Conservation (phyloP, 2,797 vertebrate genomes). For the Notolepis coatsorum region DNA sequence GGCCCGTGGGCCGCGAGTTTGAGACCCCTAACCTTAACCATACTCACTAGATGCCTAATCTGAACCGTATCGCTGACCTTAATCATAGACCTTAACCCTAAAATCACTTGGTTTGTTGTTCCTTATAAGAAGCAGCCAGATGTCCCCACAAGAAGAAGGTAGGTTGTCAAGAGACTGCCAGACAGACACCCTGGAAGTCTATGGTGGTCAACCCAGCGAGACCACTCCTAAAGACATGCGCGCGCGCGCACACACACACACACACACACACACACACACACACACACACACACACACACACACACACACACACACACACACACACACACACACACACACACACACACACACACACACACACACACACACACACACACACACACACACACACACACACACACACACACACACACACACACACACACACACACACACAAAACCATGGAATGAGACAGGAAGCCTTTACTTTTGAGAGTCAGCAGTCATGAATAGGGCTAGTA, state of each 20-base stretch:
- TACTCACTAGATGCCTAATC: no score
- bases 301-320: neutral
- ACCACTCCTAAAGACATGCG: constrained; percentile 1
- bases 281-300: neutral
- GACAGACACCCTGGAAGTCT: neutral
- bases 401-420: neutral
- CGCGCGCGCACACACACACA: neutral
- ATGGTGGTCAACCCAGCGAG: neutral
- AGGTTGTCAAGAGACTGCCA: no score
- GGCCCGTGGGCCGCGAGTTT: no score
- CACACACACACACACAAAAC: neutral
- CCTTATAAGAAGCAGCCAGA: no score
- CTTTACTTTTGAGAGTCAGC: neutral
- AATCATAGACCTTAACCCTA: no score
- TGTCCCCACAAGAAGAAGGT: no score
- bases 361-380: neutral
- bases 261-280: neutral
- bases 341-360: neutral
- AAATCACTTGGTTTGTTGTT: no score
- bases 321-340: constrained; percentile 2
- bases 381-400: neutral
- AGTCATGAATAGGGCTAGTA: neutral
- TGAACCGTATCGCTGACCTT: no score
- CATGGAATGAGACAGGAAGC: neutral
- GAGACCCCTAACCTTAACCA: no score